Evolutionary conservation across 2,888 invertebrate genomes (phyloP), one percentile per base, ranked within the genome.

Genomic region (Gortyna flavago): DNA sequence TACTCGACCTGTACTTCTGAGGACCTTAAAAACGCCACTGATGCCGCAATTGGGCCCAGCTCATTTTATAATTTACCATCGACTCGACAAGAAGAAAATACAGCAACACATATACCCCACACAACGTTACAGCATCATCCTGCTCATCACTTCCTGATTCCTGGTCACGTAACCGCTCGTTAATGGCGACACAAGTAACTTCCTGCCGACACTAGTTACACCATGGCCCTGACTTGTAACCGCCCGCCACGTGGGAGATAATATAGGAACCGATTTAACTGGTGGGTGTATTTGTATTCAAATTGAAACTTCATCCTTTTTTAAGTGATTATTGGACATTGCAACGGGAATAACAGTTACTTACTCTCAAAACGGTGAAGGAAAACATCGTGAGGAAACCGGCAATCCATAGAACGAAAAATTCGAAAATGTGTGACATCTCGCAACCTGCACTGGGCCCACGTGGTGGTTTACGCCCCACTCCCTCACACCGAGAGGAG

Each of bases 151-250:
- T 38, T 79, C 81, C 70, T 2, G 35, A 54, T 59, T 62, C 66
- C 54, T 67, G 44, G 21, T 68, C 44, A 38, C 75, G 59, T 74
- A 61, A 29, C 51, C 21, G 13, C 48, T 62, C 13, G 57, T 62
- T 80, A 72, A 62, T 59, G 7, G n/a, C 18, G 21, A 13, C 41
- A 54, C 44, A 41, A 32, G 38, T 11, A 25, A 68, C 72, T 51
- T 72, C 83, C 85, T 85, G 85, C 59, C 57, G 38, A 25, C 61
- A 57, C 21, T 65, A 0, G 61, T 61, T 51, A 35, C 68, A 38
- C 57, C 59, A 76, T 76, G 76, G 44, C 83, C 81, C 51, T 81
- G 76, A 70, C 51, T 57, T 48, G 25, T 59, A 72, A 16, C 59
- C n/a, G 64, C 4, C 21, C 35, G 59, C 59, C 61, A 51, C 80